Evolutionary conservation across 2,797 vertebrate species (phyloP).

Genomic region (Sebastes aleutianus): DNA sequence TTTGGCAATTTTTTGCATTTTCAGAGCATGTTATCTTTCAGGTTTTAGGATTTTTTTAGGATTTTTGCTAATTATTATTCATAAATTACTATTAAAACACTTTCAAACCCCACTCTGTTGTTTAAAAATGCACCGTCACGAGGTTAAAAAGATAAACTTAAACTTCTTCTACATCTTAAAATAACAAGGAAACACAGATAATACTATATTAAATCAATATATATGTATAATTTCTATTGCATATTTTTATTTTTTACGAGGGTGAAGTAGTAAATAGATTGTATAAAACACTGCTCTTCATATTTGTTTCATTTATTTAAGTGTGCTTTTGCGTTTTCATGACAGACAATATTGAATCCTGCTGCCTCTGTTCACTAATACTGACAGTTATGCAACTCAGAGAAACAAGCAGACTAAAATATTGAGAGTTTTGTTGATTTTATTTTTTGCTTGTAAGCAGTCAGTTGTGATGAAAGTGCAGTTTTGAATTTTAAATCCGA

Average conservation of each 20-base stretch:
- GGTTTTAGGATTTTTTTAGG: not conserved
- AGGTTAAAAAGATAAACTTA: not conserved
- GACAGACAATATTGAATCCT: not conserved
- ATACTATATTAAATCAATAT: not conserved
- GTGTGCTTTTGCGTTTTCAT: not conserved
- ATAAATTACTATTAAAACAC: not conserved
- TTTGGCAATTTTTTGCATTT: not conserved
- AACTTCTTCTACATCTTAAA: not conserved
- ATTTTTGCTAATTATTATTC: not conserved
- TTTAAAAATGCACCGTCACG: not conserved
- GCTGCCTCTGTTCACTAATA: not conserved
- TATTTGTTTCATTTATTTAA: not conserved
- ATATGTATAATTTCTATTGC: not conserved
- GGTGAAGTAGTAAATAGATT: not conserved
- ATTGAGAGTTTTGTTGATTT: constrained; percentile 48
- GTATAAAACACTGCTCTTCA: not conserved
- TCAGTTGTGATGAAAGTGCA: constrained; percentile 75
- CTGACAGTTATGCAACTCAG: constrained; percentile 31
- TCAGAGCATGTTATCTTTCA: not conserved
- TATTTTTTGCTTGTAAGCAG: constrained; percentile 21
- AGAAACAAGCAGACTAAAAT: constrained; percentile 10
- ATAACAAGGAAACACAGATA: not conserved
- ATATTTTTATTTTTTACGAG: not conserved
- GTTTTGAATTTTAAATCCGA: constrained; percentile 63
- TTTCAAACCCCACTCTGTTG: not conserved